Evolutionary conservation across 2,113 vertebrate species (phyloP).

Genomic region (Megaleporinus macrocephalus): DNA sequence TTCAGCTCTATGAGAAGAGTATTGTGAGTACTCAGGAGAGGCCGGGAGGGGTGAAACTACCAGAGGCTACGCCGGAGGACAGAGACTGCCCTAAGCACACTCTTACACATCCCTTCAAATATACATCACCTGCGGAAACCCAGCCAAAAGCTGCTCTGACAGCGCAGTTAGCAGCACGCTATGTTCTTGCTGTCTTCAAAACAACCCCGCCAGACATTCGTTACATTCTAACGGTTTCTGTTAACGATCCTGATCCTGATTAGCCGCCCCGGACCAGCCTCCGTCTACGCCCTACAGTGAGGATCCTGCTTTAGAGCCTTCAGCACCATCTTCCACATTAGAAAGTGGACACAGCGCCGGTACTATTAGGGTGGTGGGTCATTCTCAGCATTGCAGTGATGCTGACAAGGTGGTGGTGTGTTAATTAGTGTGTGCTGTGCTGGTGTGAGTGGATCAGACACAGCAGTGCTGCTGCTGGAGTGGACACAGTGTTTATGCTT

Average conservation of each 20-base stretch:
- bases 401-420: too few species aligned
- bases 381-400: too few species aligned
- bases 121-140: neutral
- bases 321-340: too few species aligned
- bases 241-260: neutral
- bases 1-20: neutral
- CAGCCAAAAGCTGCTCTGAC: neutral
- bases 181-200: neutral
- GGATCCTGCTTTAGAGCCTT: neutral
- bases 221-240: neutral
- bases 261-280: neutral
- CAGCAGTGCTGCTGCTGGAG: too few species aligned
- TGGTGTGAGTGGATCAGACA: too few species aligned
- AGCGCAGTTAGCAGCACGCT: neutral
- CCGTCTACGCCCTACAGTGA: too few species aligned
- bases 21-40: slow-evolving; percentile 1
- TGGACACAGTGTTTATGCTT: too few species aligned
- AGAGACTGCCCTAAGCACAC: neutral
- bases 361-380: too few species aligned
- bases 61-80: neutral
- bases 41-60: neutral
- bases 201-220: neutral
- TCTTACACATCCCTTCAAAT: neutral
- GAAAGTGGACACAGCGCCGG: too few species aligned
- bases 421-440: too few species aligned